Base-by-base conservation (phyloP, 1,140 invertebrate species). In the Bombyx mandarina region DNA sequence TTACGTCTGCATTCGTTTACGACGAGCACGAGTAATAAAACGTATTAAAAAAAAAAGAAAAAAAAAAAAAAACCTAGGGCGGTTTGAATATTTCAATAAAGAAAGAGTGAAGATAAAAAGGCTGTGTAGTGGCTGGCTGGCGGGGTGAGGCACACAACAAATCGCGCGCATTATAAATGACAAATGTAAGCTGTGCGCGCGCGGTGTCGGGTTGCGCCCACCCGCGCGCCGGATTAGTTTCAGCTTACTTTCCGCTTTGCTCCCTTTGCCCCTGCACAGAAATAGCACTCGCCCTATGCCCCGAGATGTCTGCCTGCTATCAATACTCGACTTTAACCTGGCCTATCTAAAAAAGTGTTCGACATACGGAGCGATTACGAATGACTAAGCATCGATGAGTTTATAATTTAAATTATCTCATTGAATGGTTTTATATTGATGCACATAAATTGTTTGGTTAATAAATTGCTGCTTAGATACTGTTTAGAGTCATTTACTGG, bases 131-230 rank as follows among this genome's bases (percentile, higher is more conserved):
- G 61, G 58, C 60, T 59, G 44, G 47, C 42, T 56, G 61, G 70
- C 57, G 75, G 70, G 71, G 68, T 71, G 75, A 79, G 71, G 67
- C 75, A 75, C 79, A 84, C 81, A 85, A 86, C 82, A 86, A 86
- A 86, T 86, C 82, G 80, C 79, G 73, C 70, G 82, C 83, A 83
- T 86, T 85, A 86, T 82, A 80, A 82, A 81, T 86, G 83, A 86
- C 83, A 86, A 86, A 86, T 86, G 83, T 85, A 82, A 81, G 69
- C 72, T 65, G 69, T 67, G 75, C 74, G 64, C 66, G 60, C 64
- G 70, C 75, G 78, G 79, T 84, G 82, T 83, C 75, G 79, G 73
- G 80, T 83, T 76, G 72, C 81, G 83, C 61, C 82, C 83, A 84
- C 83, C 84, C 83, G 82, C 83, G 83, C 75, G 75, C 77, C 76